Evolutionary conservation across 2,113 vertebrate species (phyloP).

Genomic region (Bos indicus): DNA sequence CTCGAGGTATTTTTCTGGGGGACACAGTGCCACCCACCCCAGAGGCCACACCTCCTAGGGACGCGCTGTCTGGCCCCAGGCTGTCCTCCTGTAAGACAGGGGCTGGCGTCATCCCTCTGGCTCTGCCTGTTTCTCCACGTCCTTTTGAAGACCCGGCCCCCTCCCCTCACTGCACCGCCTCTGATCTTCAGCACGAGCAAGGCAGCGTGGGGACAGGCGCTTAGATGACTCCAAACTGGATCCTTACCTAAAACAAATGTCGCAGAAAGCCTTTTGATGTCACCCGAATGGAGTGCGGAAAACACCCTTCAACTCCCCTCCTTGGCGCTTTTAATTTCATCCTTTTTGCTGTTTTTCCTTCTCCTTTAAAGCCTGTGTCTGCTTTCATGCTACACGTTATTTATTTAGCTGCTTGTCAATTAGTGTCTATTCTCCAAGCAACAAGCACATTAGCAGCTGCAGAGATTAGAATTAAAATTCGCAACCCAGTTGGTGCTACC

Average conservation of each 20-base stretch:
- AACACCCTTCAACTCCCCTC: neutral
- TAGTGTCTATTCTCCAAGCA: constrained; percentile 71
- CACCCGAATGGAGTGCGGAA: constrained; percentile 64
- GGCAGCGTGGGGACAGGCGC: neutral
- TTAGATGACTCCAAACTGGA: constrained; percentile 39
- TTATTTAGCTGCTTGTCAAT: constrained; percentile 82
- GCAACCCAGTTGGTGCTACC: constrained; percentile 65
- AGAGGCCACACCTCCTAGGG: neutral
- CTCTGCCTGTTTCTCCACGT: neutral
- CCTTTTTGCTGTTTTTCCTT: constrained; percentile 64
- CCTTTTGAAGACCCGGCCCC: neutral
- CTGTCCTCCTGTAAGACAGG: neutral
- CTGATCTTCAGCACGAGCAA: neutral
- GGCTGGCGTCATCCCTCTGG: fast-evolving
- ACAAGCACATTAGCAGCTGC: constrained; percentile 74
- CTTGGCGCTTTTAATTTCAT: constrained; percentile 70
- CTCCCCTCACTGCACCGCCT: neutral
- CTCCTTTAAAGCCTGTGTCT: constrained; percentile 73
- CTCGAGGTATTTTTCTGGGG: neutral
- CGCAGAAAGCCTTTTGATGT: constrained; percentile 77
- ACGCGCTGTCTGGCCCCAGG: fast-evolving
- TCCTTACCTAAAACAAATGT: constrained; percentile 73
- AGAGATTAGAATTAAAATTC: constrained; percentile 69
- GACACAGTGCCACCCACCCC: neutral
- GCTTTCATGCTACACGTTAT: constrained; percentile 76